A percentile compares a stretch with the other conserved stretches of the same genome.
Evolutionary conservation across 2,113 vertebrate genomes (phyloP).

Genomic region (Salvelinus alpinus): DNA sequence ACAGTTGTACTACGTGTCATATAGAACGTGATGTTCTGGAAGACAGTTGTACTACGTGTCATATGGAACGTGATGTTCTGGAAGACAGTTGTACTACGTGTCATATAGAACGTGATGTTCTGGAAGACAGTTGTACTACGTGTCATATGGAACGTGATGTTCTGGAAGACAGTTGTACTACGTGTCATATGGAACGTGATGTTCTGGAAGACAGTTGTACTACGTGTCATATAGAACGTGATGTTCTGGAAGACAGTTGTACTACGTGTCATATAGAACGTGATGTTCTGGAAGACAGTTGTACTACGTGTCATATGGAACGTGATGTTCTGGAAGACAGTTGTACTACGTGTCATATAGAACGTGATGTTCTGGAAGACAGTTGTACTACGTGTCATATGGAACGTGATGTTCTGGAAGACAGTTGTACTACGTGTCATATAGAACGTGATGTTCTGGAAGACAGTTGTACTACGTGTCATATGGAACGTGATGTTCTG

Average conservation of each 20-base stretch:
- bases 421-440: not conserved
- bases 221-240: constrained; percentile 16
- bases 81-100: not conserved
- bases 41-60: not conserved
- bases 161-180: not conserved
- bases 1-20: not conserved
- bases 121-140: not conserved
- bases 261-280: constrained; percentile 15
- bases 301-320: constrained; percentile 9
- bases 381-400: not conserved
- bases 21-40: constrained; percentile 10
- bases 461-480: not conserved
- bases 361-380: constrained; percentile 7
- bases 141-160: constrained; percentile 12
- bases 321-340: not conserved
- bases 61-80: constrained; percentile 11
- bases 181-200: constrained; percentile 14
- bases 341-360: not conserved
- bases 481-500: constrained; percentile 11
- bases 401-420: constrained; percentile 9
- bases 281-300: not conserved
- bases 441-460: constrained; percentile 10
- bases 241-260: not conserved
- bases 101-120: constrained; percentile 12
- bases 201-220: not conserved